Evolutionary conservation across 2,113 vertebrate species (phyloP).

Genomic region (Malaclemys terrapin): DNA sequence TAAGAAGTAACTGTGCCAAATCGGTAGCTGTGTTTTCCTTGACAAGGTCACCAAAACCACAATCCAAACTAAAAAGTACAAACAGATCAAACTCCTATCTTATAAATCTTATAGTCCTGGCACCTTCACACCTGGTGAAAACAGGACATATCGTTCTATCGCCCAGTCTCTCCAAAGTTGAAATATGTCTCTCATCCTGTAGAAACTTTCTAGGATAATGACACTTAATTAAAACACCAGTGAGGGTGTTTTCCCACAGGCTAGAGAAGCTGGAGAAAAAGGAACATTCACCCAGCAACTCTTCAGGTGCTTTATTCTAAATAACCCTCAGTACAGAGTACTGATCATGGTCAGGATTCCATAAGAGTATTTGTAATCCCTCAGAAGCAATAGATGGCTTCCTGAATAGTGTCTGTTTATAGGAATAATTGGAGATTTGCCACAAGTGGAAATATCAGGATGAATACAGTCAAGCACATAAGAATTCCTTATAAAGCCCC

Average conservation of each 20-base stretch:
- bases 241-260: background rate
- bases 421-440: background rate
- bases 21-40: background rate
- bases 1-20: background rate
- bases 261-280: background rate
- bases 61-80: background rate
- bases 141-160: background rate
- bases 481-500: background rate
- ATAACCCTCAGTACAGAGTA: background rate
- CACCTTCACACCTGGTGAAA: background rate
- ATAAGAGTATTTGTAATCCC: background rate
- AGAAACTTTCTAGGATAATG: background rate
- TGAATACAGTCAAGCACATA: accelerated
- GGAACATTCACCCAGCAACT: background rate
- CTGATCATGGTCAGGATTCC: background rate
- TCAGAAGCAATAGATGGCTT: background rate
- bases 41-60: background rate
- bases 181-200: background rate
- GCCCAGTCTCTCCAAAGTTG: background rate
- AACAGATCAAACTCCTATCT: background rate
- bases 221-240: background rate
- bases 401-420: background rate
- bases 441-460: background rate
- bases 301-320: background rate
- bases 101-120: background rate